Evolutionary conservation across 2,888 invertebrate species (phyloP), one percentile per base, ranked within the genome.

Genomic region (Drosophila sordidapex): DNA sequence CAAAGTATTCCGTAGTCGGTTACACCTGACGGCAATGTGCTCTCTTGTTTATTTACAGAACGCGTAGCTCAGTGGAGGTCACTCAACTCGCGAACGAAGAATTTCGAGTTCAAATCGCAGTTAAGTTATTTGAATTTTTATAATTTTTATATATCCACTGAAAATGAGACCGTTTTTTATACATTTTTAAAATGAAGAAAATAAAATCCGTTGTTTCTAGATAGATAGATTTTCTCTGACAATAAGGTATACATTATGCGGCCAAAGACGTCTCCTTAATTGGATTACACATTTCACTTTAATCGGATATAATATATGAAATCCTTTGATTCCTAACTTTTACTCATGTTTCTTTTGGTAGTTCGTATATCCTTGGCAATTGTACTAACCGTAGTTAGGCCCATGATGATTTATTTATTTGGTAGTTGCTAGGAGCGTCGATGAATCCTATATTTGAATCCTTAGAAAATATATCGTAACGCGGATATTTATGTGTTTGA

Each of bases 401-500:
- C 87, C 89, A 89, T 89, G 35, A 76, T 79, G 1, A 48, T 31
- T 49, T 54, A 10, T n/a, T 56, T 61, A 40, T 38, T 64, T 27
- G 13, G 3, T 38, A 38, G 40, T 8, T 18, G 8, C n/a, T 53
- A 35, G 27, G 38, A 4, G 25, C 29, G 35, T 36, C 35, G 25
- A 49, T 27, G 18, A 27, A 11, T 4, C 36, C 18, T 27, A 56
- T 35, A 54, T 43, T 35, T 8, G 11, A 27, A 69, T 71, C 66
- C 75, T 51, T 60, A 15, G 13, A 35, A 51, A 52, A 58, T 13
- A 57, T 64, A 59, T 70, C 58, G 72, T 54, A 70, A 66, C 78
- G 80, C 77, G 76, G 71, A 82, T 76, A 62, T 63, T 80, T 85
- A 79, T 66, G 82, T 86, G 91, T 82, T 88, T 82, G 87, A 90